These are phyloP conservation scores for Xenopus petersii DNA, from an alignment of 2,797 vertebrate genomes.

Conservation along the genomic window DNA sequence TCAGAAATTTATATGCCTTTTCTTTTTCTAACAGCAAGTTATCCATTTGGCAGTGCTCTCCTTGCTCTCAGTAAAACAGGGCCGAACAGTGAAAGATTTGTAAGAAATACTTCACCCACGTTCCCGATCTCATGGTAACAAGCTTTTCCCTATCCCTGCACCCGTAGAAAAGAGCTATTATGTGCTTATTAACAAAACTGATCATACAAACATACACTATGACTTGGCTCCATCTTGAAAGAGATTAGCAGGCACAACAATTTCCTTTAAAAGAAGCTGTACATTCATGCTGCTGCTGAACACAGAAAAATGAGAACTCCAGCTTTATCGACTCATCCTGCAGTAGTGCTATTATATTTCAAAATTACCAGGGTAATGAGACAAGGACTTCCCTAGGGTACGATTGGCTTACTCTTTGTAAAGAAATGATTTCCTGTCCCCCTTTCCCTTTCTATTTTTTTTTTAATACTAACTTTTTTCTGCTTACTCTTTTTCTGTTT, in stretches of 20 bases:
- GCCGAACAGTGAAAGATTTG: not conserved
- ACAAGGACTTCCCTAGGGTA: slow-evolving; percentile 60
- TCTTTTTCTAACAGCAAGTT: slow-evolving; percentile 2
- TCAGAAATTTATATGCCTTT: slow-evolving; percentile 17
- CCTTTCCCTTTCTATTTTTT: slow-evolving; percentile 19
- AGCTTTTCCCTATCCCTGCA: not conserved
- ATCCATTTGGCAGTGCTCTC: slow-evolving; percentile 12
- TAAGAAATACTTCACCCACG: not conserved
- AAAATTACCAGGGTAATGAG: slow-evolving; percentile 68
- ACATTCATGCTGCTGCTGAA: slow-evolving; percentile 34
- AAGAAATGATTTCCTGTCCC: slow-evolving; percentile 42
- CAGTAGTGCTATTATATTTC: slow-evolving; percentile 69
- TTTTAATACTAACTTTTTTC: not conserved
- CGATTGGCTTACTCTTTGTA: slow-evolving; percentile 64
- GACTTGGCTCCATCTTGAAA: slow-evolving; percentile 22
- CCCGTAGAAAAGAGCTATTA: slow-evolving; percentile 7
- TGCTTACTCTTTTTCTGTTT: not conserved
- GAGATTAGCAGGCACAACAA: slow-evolving; percentile 39
- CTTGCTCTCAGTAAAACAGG: not conserved
- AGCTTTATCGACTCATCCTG: slow-evolving; percentile 68
- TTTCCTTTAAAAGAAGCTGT: slow-evolving; percentile 25
- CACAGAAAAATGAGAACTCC: slow-evolving; percentile 48
- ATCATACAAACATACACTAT: slow-evolving; percentile 12
- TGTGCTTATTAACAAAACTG: slow-evolving; percentile 7
- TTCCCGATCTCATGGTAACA: slow-evolving; percentile 14